A percentile compares a stretch with the other conserved stretches of the same genome.
These are phyloP conservation scores for Drosophila diplacantha DNA, from an alignment of 2,888 invertebrate genomes.

Conservation along the genomic window DNA sequence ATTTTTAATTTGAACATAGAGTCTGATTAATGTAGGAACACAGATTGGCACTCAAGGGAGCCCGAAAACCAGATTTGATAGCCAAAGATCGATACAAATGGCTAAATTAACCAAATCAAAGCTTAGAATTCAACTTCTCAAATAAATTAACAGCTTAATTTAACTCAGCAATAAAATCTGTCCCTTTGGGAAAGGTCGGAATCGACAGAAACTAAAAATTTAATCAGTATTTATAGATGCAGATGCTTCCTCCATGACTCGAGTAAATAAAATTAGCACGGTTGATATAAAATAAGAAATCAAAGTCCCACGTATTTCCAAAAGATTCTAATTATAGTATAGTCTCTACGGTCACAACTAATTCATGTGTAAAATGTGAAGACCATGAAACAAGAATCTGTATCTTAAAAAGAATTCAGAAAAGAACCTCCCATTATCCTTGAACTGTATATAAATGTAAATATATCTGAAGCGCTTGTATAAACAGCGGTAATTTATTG, in stretches of 20 bases:
- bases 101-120: conserved; percentile 19
- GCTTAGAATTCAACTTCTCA: neutral
- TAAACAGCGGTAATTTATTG: conserved; percentile 55
- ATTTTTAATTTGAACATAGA: conserved; percentile 28
- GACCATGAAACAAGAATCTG: conserved; percentile 19
- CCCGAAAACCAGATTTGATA: conserved; percentile 12
- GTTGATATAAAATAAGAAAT: conserved; percentile 1
- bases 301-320: conserved; percentile 31
- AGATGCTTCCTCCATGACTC: conserved; percentile 5
- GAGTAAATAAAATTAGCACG: conserved; percentile 7
- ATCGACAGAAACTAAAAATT: neutral
- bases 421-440: conserved; percentile 48
- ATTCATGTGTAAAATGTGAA: conserved; percentile 14
- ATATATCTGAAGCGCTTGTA: conserved; percentile 24
- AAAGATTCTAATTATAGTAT: conserved; percentile 25
- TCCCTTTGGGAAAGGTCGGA: conserved; percentile 1
- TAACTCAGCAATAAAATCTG: neutral
- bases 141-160: conserved; percentile 5
- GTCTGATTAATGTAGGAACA: conserved; percentile 24
- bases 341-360: neutral
- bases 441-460: conserved; percentile 48
- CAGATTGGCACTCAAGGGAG: conserved; percentile 20
- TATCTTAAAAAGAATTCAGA: conserved; percentile 5
- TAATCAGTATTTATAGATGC: conserved; percentile 1
- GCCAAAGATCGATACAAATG: conserved; percentile 1